Conservation (phyloP, 2,888 invertebrate species). For the Phrixothrix hirtus region DNA sequence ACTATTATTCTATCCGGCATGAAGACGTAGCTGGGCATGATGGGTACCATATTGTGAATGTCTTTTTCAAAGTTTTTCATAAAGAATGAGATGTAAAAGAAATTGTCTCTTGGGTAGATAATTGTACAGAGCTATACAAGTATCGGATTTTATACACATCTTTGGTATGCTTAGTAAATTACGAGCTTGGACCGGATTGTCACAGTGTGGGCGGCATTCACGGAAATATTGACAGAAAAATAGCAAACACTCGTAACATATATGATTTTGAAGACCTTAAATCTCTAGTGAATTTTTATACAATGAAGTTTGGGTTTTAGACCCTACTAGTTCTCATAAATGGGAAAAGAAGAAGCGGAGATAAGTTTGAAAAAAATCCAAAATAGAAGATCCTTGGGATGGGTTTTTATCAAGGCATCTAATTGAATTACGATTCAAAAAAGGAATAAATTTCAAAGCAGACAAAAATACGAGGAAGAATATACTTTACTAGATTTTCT, state of each 20-base stretch:
- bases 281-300: neutral
- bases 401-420: neutral
- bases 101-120: slow-evolving; percentile 3
- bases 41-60: slow-evolving; percentile 2
- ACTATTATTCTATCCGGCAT: slow-evolving; percentile 27
- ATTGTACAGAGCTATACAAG: slow-evolving; percentile 2
- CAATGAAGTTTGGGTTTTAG: too few species aligned
- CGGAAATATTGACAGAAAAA: neutral
- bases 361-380: too few species aligned
- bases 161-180: neutral
- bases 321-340: too few species aligned
- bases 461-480: neutral
- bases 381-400: too few species aligned
- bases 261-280: neutral
- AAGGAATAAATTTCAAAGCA: neutral
- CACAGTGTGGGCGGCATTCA: neutral
- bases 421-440: neutral
- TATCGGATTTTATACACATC: neutral
- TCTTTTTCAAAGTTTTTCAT: neutral
- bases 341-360: too few species aligned
- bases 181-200: neutral
- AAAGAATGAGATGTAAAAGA: slow-evolving; percentile 1
- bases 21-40: slow-evolving; percentile 11
- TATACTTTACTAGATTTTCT: neutral
- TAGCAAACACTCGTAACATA: neutral